Base-by-base conservation (phyloP, 2,888 invertebrate genomes). In the Thyatira batis region DNA sequence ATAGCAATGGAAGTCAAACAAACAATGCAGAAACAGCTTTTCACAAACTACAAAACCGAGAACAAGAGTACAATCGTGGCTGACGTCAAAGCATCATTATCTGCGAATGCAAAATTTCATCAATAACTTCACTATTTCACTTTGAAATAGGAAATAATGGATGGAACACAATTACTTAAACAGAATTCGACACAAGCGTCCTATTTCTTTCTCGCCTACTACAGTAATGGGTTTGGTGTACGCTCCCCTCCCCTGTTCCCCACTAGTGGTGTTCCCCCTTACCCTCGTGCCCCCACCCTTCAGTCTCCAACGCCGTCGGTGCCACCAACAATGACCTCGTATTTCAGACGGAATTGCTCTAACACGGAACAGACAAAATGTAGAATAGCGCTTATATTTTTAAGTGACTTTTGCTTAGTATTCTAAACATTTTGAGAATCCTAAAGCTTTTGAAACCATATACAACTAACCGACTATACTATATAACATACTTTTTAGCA, bases 261-360 rank as follows among this genome's bases (percentile, higher is more conserved):
- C 76, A 71, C 77, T 73, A 73, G 74, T 71, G 69, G 67, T 61
- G 73, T 76, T 76, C 70, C 78, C 79, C 72, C 71, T 70, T 65
- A 57, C 69, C 61, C 68, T 71, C 64, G 60, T 57, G 39, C 61
- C 76, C 73, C 73, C 75, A 66, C 82, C 77, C 82, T 70, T 71
- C 80, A 73, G 78, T 75, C 79, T 79, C 86, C 83, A 76, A 80
- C 82, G 80, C 85, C 84, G 84, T 82, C 84, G 85, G 84, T 87
- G 89, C 89, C 88, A 89, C 89, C 90, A 87, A 89, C 91, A 90
- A 91, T 89, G 92, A 90, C 91, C 91, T 86, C 91, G 89, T 92
- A 92, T 91, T 92, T 91, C 86, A 91, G 89, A 78, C 82, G 82
- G 87, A 91, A 91, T 92, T 91, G 89, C 88, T 89, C 85, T 85